phyloP scores from a whole-genome alignment of 2,113 vertebrate genomes.

The Bostrychus sinensis region DNA sequence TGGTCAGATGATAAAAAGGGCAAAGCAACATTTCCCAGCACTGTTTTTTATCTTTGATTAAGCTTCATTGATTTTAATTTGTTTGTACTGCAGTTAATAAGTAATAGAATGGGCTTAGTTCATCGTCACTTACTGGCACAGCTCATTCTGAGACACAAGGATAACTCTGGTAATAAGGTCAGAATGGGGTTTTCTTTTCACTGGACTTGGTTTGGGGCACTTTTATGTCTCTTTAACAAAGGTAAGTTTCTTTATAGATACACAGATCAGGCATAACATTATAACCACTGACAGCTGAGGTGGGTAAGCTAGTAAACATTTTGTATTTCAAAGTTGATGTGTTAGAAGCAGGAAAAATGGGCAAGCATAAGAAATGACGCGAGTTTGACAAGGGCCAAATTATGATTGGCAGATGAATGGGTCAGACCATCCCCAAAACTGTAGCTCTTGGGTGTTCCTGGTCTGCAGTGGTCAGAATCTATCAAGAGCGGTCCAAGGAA shows the following conservation, averaged over 20 bases:
- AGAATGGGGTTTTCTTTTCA: constrained; percentile 53
- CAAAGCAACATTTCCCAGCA: too few relatives aligned
- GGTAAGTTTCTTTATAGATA: constrained; percentile 39
- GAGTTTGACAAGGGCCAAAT: too few relatives aligned
- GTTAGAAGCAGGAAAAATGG: too few relatives aligned
- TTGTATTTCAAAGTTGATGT: too few relatives aligned
- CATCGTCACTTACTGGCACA: neutral
- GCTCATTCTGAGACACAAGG: constrained; percentile 35
- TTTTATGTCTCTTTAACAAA: constrained; percentile 48
- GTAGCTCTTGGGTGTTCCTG: too few relatives aligned
- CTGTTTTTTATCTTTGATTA: neutral
- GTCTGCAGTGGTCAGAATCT: too few relatives aligned
- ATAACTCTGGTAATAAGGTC: neutral
- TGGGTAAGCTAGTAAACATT: too few relatives aligned
- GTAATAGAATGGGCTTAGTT: constrained; percentile 39
- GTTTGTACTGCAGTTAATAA: constrained; percentile 73
- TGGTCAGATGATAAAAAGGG: too few relatives aligned
- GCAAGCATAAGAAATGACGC: too few relatives aligned
- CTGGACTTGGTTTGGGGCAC: constrained; percentile 23
- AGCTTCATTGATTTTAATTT: constrained; percentile 54
- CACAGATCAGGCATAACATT: neutral
- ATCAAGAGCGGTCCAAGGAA: too few relatives aligned
- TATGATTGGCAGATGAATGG: too few relatives aligned
- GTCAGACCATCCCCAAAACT: too few relatives aligned
- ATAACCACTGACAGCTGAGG: neutral